phyloP scores from a whole-genome alignment of 2,888 invertebrate species.

The Noctua pronuba region DNA sequence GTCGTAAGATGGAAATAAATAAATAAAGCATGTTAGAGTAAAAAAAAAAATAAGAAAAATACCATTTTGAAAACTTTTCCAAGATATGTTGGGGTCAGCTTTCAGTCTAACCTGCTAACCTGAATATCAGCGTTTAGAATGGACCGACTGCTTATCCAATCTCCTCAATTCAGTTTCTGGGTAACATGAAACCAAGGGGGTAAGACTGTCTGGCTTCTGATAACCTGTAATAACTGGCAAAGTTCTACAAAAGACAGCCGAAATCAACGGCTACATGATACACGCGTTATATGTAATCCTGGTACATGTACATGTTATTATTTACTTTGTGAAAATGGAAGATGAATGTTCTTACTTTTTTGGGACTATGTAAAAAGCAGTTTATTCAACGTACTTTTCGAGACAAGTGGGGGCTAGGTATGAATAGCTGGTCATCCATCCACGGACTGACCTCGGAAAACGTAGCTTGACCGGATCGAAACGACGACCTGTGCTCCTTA shows the following conservation, averaged over 20 bases:
- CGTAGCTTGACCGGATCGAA: no score
- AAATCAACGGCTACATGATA: not conserved
- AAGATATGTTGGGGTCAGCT: not conserved
- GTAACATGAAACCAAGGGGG: not conserved
- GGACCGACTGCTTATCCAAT: not conserved
- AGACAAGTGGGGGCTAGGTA: no score
- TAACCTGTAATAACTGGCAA: not conserved
- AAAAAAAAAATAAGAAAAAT: no score
- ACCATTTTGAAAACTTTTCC: no score
- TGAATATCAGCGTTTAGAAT: not conserved
- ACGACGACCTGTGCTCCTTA: not conserved
- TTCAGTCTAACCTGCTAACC: not conserved
- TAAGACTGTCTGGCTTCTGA: not conserved
- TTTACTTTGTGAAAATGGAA: not conserved
- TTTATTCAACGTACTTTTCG: no score
- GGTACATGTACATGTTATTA: not conserved
- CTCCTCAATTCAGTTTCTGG: not conserved
- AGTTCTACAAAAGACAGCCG: not conserved
- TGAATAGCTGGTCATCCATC: no score
- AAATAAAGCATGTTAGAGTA: no score
- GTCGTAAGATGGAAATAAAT: no score
- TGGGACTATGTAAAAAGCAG: no score
- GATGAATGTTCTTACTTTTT: no score
- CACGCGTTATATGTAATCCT: not conserved
- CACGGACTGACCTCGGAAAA: no score